A percentile compares a stretch with the other conserved stretches of the same genome.
Conservation (phyloP, 2,888 invertebrate genomes). For the Diarsia dahlii region DNA sequence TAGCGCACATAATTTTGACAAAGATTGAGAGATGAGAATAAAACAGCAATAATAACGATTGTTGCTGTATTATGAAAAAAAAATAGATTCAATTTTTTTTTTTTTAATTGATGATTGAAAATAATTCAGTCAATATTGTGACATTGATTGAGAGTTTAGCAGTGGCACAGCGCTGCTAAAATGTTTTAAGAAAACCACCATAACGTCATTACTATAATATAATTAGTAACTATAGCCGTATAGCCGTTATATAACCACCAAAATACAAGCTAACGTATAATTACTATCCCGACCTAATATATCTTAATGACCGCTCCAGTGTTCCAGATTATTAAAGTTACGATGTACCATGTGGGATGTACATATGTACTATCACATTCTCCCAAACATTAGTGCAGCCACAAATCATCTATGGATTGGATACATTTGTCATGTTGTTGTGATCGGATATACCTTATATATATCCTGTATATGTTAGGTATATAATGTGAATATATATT, state of each 20-base stretch:
- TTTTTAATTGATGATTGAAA: no score
- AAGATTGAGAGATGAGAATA: no score
- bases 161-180: not conserved
- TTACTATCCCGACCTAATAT: slow-evolving; percentile 50
- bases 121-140: no score
- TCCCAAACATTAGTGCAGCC: slow-evolving; percentile 74
- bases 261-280: slow-evolving; percentile 44
- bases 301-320: slow-evolving; percentile 53
- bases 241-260: not conserved
- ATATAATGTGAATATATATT: not conserved
- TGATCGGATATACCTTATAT: slow-evolving; percentile 67
- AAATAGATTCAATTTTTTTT: no score
- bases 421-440: slow-evolving; percentile 76
- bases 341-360: slow-evolving; percentile 64
- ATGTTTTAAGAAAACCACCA: not conserved
- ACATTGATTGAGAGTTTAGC: no score
- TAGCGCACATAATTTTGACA: no score
- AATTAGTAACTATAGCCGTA: slow-evolving; percentile 19
- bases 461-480: slow-evolving; percentile 6
- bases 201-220: not conserved
- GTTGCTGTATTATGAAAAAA: no score
- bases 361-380: slow-evolving; percentile 65
- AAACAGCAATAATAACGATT: no score
- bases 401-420: slow-evolving; percentile 81
- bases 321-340: slow-evolving; percentile 62